Conservation (phyloP, 2,888 invertebrate genomes). For the Pollenia griseotomentosa region DNA sequence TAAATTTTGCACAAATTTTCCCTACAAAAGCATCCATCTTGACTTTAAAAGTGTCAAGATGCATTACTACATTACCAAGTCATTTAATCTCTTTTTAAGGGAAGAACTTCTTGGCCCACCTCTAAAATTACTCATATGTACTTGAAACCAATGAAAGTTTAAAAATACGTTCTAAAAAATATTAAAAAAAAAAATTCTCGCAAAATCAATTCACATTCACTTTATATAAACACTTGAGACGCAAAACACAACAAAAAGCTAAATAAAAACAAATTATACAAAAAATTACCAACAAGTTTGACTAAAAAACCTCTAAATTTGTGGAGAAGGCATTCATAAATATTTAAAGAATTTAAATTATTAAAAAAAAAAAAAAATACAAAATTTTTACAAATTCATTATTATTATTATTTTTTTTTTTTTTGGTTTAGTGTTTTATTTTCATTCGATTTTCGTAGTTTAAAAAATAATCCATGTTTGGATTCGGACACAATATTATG, state of each 20-base stretch:
- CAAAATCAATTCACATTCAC: constrained; percentile 8
- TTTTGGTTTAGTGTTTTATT: background rate
- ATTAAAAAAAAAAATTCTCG: background rate
- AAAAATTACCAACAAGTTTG: background rate
- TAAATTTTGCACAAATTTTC: no score
- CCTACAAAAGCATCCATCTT: no score
- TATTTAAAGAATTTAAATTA: constrained; percentile 34
- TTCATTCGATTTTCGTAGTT: constrained; percentile 5
- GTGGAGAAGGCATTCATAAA: background rate
- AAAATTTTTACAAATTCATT: constrained; percentile 18
- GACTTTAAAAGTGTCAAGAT: no score
- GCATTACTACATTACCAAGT: no score
- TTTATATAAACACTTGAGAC: background rate
- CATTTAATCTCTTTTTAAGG: no score
- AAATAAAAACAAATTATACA: background rate
- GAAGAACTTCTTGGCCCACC: no score
- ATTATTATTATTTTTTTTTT: no score
- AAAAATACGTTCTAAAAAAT: no score
- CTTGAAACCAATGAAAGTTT: no score
- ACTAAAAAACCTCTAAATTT: background rate
- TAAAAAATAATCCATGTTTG: constrained; percentile 40
- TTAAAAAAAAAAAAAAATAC: background rate
- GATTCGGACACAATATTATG: constrained; percentile 51
- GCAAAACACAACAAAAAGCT: background rate
- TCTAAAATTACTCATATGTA: no score